phyloP scores from a whole-genome alignment of 2,888 invertebrate genomes.

The Balanococcus diminutus region DNA sequence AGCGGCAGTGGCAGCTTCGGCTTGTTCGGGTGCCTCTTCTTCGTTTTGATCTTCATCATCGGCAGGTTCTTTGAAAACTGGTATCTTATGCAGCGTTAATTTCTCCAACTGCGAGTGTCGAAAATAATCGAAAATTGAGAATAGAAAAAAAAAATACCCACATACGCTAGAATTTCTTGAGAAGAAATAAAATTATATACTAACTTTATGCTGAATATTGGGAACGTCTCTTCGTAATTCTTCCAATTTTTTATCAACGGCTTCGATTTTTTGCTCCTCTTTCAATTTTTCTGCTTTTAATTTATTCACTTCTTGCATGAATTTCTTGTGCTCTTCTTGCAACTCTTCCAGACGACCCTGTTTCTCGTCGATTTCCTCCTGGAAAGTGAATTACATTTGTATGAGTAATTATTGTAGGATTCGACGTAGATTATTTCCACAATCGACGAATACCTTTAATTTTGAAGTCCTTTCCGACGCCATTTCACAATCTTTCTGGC shows the following conservation, averaged over 20 bases:
- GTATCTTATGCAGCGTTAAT: conserved; percentile 71
- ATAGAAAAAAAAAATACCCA: no score
- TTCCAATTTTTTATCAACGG: conserved; percentile 66
- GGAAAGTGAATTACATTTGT: conserved; percentile 59
- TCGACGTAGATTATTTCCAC: not conserved
- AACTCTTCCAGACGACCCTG: conserved; percentile 60
- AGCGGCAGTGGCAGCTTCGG: not conserved
- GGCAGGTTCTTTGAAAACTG: conserved; percentile 62
- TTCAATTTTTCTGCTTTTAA: conserved; percentile 75
- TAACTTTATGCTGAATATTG: not conserved
- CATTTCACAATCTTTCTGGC: conserved; percentile 61
- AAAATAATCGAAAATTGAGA: not conserved
- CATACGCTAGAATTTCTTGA: no score
- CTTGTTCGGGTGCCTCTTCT: not conserved
- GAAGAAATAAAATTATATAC: no score
- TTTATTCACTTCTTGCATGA: conserved; percentile 71
- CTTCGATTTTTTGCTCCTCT: conserved; percentile 73
- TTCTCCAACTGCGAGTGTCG: conserved; percentile 63
- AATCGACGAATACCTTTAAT: conserved; percentile 17
- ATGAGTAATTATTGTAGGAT: not conserved
- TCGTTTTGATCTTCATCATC: conserved; percentile 42
- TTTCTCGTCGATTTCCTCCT: conserved; percentile 67
- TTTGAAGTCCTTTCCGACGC: conserved; percentile 17
- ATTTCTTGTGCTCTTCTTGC: conserved; percentile 67
- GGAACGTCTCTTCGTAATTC: conserved; percentile 28